Base-by-base conservation (phyloP, 2,888 invertebrate species). In the Lithophane ornitopus region DNA sequence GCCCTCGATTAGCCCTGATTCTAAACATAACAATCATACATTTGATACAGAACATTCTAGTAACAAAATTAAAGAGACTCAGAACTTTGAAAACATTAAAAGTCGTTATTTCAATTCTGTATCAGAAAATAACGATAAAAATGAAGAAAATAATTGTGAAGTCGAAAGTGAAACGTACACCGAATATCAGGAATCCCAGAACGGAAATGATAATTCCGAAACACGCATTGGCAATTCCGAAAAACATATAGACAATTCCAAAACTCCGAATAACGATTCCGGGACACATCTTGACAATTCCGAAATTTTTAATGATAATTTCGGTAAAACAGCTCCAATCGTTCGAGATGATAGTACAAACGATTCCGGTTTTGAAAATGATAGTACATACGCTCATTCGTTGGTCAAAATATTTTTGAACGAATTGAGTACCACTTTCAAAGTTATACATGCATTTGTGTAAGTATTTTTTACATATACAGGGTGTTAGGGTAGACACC, bases 351-450 rank as follows among this genome's bases (percentile, higher is more conserved):
- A 81, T 7, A 72, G 41, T 22, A 78, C 77, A 0, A 78, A 80
- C 44, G 93, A 94, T 65, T 91, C 92, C 4, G 93, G 91, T 0
- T 85, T 91, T 59, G 92, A 90, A 6, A 91, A 88, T 39, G 91
- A 91, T 0, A 89, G 87, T 1, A 46, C 80, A 0, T 80, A 85
- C 1, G 88, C 89, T 0, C 86, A 89, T 80, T 70, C 83, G 0
- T 58, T 92, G 0, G 74, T 92, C 0, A 90, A 90, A 26, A 80
- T 80, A 1, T 94, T 94, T 82, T 85, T 94, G 0, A 71, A 52
- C 0, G 90, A 94, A 44, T 19, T 94, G 0, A 90, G 89, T 52
- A 52, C 28, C 0, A 82, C 91, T 0, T 91, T 94, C 12, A 89
- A 88, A 34, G 44, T 71, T 0, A 88, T 93, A 16, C 89, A 90